Evolutionary conservation across 2,797 vertebrate species (phyloP).

Genomic region (Steatocranus sp.): DNA sequence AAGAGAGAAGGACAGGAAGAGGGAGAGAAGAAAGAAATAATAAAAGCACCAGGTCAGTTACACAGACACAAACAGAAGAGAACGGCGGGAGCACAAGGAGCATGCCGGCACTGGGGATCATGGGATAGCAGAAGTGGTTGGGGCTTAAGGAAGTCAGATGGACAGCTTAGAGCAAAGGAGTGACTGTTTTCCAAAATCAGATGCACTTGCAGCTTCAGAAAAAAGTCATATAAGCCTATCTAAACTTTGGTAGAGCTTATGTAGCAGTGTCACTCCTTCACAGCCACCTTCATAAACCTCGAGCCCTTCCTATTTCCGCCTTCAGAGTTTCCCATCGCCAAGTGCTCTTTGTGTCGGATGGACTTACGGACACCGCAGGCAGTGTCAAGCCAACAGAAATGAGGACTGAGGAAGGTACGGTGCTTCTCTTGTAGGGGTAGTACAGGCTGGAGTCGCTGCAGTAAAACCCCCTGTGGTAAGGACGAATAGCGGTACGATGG

Average conservation of each 20-base stretch:
- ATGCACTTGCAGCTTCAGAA: neutral
- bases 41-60: slow-evolving; percentile 64
- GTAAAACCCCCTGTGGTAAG: slow-evolving; percentile 76
- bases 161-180: slow-evolving; percentile 9
- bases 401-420: slow-evolving; percentile 73
- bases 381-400: slow-evolving; percentile 73
- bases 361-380: slow-evolving; percentile 81
- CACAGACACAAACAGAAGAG: slow-evolving; percentile 50
- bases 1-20: slow-evolving; percentile 34
- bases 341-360: slow-evolving; percentile 13
- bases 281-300: slow-evolving; percentile 11
- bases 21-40: slow-evolving; percentile 46
- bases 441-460: slow-evolving; percentile 69
- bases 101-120: slow-evolving; percentile 50
- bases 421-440: slow-evolving; percentile 72
- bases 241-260: neutral
- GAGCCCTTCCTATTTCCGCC: slow-evolving; percentile 15
- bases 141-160: slow-evolving; percentile 9
- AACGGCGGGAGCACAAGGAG: slow-evolving; percentile 57
- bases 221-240: neutral
- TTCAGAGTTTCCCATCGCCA: neutral
- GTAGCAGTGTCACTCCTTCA: neutral
- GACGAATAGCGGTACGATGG: slow-evolving; percentile 68
- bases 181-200: neutral
- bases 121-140: slow-evolving; percentile 40